Evolutionary conservation across 2,888 invertebrate genomes (phyloP), one percentile per base, ranked within the genome.

Genomic region (Drosophila maculinotata): DNA sequence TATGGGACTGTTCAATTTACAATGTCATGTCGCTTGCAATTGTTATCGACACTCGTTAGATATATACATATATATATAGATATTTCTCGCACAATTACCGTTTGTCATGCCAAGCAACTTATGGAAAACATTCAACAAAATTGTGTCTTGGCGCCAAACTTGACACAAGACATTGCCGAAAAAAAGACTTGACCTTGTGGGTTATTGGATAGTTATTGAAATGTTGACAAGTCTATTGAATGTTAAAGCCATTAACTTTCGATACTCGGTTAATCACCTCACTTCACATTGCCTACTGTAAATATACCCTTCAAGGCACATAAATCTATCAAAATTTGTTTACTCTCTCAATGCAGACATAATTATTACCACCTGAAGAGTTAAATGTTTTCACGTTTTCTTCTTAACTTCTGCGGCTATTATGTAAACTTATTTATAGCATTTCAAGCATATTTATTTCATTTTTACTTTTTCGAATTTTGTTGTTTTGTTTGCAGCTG

Each of bases 51-150:
- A 47, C 30, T 57, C 36, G 36, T 42, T 58, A 30, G 6, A 49
- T 52, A 45, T 47, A 45, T 47, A 63, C 58, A 10, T 17, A 8
- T 17, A 7, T 39, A 23, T 2, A 1, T 8, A 2, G 15, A 10
- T 14, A 1, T 64, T 48, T 49, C 41, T 73, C 41, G 59, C 69
- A 58, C 79, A 78, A 78, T 75, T 84, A 76, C 38, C 49, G 58
- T 81, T 79, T 68, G 79, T 76, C 76, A 79, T 79, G 82, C 79
- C 64, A 64, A 42, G 45, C 45, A 66, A 62, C 54, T 76, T 64
- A 54, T 28, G 6, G 14, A 28, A 59, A 60, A 51, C 38, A 68
- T 63, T 63, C 26, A 38, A 70, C 58, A 12, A 57, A 75, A 64
- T 31, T 54, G 59, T 53, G 14, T 64, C 33, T 63, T 58, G 64